Conservation (phyloP, 2,797 vertebrate genomes). For the Carapus acus region DNA sequence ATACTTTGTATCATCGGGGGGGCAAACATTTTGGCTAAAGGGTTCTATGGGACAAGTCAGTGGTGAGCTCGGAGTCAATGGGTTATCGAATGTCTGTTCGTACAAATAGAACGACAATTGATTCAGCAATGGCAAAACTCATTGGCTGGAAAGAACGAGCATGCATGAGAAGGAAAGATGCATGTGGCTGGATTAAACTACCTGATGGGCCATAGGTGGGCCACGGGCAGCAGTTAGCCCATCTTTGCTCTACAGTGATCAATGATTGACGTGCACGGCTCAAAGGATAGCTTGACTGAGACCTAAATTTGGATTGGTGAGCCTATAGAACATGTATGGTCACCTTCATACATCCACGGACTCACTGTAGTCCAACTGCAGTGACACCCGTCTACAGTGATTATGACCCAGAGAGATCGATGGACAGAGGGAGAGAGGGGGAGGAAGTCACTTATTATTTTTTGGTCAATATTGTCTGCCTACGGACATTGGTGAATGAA, state of each 20-base stretch:
- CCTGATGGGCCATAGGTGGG: too few species aligned
- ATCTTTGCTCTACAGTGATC: conserved; percentile 40
- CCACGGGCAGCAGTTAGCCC: too few species aligned
- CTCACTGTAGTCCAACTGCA: conserved; percentile 38
- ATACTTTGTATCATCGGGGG: too few species aligned
- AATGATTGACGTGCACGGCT: conserved; percentile 69
- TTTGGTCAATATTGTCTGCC: neutral
- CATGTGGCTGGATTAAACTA: too few species aligned
- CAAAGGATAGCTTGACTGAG: conserved; percentile 61
- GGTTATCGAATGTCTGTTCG: too few species aligned
- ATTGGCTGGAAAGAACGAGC: too few species aligned
- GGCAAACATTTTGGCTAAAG: too few species aligned
- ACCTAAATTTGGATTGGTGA: conserved; percentile 79
- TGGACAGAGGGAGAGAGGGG: conserved; percentile 1
- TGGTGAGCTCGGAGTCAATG: too few species aligned
- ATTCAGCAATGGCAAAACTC: too few species aligned
- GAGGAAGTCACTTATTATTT: neutral
- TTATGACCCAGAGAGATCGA: conserved; percentile 2
- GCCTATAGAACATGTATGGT: conserved; percentile 33
- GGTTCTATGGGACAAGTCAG: too few species aligned
- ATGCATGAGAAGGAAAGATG: too few species aligned
- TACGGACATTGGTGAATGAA: conserved; percentile 10
- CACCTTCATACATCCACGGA: conserved; percentile 43
- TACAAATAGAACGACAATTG: too few species aligned
- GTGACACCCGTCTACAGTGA: conserved; percentile 6